A percentile compares a stretch with the other conserved stretches of the same genome.
Conservation (phyloP, 2,797 vertebrate species). For the Thalassophryne amazonica region DNA sequence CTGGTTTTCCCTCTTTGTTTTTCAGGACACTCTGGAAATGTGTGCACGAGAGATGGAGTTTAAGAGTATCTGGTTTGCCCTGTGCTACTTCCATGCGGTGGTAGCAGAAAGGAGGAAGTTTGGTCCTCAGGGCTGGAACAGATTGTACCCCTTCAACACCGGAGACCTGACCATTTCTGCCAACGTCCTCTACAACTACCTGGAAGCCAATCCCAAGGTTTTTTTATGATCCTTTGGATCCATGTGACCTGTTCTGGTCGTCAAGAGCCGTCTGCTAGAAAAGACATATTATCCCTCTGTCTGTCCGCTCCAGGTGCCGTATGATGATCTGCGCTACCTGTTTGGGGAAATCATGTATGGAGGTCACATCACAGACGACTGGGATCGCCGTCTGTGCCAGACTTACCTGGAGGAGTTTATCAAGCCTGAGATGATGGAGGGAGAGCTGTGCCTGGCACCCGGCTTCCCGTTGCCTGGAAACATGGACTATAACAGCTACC, state of each 20-base stretch:
- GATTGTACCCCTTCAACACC: slow-evolving; percentile 88
- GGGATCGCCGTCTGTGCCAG: slow-evolving; percentile 90
- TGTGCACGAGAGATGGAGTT: slow-evolving; percentile 89
- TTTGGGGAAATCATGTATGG: slow-evolving; percentile 98
- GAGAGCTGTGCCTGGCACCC: slow-evolving; percentile 85
- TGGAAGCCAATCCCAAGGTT: slow-evolving; percentile 91
- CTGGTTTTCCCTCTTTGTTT: not conserved
- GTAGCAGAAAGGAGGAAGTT: slow-evolving; percentile 93
- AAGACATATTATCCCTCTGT: not conserved
- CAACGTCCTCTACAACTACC: slow-evolving; percentile 91
- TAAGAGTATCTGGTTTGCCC: slow-evolving; percentile 89
- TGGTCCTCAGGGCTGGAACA: slow-evolving; percentile 94
- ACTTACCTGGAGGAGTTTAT: slow-evolving; percentile 93
- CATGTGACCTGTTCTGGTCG: slow-evolving; percentile 21
- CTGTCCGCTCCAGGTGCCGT: slow-evolving; percentile 83
- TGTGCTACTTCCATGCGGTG: slow-evolving; percentile 95
- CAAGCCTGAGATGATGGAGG: slow-evolving; percentile 90
- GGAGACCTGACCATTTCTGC: slow-evolving; percentile 95
- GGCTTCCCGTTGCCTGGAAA: slow-evolving; percentile 88
- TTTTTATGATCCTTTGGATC: slow-evolving; percentile 2
- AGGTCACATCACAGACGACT: slow-evolving; percentile 95
- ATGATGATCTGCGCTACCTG: slow-evolving; percentile 91
- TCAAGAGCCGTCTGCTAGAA: not conserved
- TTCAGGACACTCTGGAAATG: slow-evolving; percentile 91
- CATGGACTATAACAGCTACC: slow-evolving; percentile 89